Base-by-base conservation (phyloP, 2,888 invertebrate genomes). In the Hyposoter dolosus region DNA sequence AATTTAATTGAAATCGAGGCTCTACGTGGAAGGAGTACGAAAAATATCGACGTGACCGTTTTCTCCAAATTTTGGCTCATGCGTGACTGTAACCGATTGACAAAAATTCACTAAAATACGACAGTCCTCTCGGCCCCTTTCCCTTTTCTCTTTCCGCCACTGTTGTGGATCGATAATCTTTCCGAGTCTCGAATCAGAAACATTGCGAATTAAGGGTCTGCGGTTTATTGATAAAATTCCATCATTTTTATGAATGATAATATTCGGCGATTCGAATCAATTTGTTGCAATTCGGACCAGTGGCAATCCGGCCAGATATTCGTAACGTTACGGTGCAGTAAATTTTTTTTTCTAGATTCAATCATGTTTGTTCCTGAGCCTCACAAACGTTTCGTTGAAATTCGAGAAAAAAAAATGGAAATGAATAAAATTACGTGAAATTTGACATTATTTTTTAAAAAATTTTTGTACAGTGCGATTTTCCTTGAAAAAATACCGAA, bases 131-230 rank as follows among this genome's bases (percentile, higher is more conserved):
- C 71, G 10, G 10, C 40, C 71, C 60, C n/a, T 12, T 47, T 9
- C 47, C 19, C 60, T 43, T 53, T 43, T 23, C 56, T 60, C 43
- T 74, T 43, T 68, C 40, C 7, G 35, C 28, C 19, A 35, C 68
- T 63, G 82, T 79, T 85, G 28, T 28, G 85, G 79, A 85, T 85
- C 85, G 85, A 85, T 85, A 85, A 63, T 79, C 63, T 56, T 69
- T 69, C 53, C 17, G 72, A 72, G 81, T 75, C 45, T 56, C 40
- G 65, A 79, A 82, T 63, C 81, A n/a, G 68, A 75, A 79, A 79
- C 78, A 53, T 78, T 23, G 32, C 47, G 72, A 35, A 53, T 50
- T 40, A 43, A 60, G 53, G 66, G n/a, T 19, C 28, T 17, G n/a
- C 47, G 32, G 12, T 79, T 79, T 66, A 82, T 79, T 69, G 69